Percentiles rank a stretch among this genome's conserved stretches.
Conservation (phyloP, 2,888 invertebrate genomes). For the Nudaria mundana region DNA sequence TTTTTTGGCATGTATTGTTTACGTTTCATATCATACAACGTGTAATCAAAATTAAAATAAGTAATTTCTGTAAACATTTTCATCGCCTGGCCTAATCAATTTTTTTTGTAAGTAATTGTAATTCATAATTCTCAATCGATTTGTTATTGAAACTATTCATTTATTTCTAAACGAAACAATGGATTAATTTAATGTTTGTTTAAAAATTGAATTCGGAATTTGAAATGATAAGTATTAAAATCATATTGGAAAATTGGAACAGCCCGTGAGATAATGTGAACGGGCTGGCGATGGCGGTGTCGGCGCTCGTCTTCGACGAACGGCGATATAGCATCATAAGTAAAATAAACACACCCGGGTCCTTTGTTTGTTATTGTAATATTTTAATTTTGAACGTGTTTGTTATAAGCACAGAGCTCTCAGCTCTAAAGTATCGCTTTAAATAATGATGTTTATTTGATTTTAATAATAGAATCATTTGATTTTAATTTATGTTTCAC, state of each 20-base stretch:
- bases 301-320: conserved; percentile 50
- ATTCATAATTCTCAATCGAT: no score
- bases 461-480: conserved; percentile 27
- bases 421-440: conserved; percentile 57
- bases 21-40: no score
- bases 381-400: conserved; percentile 67
- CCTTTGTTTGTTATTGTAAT: conserved; percentile 66
- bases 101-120: no score
- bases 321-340: conserved; percentile 54
- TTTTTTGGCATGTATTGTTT: no score
- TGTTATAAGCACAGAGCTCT: conserved; percentile 49
- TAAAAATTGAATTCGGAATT: conserved; percentile 18
- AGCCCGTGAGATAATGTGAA: conserved; percentile 32
- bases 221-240: conserved; percentile 28
- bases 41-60: no score
- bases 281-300: conserved; percentile 8
- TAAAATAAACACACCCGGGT: conserved; percentile 53
- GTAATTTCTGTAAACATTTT: no score
- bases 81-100: no score
- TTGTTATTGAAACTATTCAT: no score
- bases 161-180: conserved; percentile 18
- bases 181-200: conserved; percentile 30
- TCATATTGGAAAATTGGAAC: conserved; percentile 32
- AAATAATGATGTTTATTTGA: conserved; percentile 30
- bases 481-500: conserved; percentile 16